A percentile compares a stretch with the other conserved stretches of the same genome.
Evolutionary conservation across 2,888 invertebrate species (phyloP).

Genomic region (Calliopum simillimum): DNA sequence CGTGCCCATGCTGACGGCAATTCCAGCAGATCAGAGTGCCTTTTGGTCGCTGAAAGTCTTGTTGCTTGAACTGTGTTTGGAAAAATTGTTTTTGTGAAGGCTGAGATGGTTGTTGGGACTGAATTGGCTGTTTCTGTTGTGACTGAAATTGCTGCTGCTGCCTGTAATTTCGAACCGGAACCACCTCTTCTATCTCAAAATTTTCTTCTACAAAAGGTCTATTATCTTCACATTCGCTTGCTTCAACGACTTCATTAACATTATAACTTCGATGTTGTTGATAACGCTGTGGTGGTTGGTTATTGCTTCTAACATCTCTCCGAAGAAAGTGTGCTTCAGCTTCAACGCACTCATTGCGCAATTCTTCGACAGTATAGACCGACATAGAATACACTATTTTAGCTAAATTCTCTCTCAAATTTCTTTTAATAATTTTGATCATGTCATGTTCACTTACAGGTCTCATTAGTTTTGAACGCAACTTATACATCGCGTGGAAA

Average conservation of each 20-base stretch:
- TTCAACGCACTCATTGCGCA: conserved; percentile 27
- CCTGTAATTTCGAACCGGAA: neutral
- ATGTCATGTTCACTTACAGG: conserved; percentile 22
- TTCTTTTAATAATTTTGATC: too few species aligned
- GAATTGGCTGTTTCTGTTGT: too few species aligned
- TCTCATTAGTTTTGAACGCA: conserved; percentile 8
- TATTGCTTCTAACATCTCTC: too few species aligned
- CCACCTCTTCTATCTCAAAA: neutral
- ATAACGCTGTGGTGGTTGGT: too few species aligned
- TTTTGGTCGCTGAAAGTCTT: too few species aligned
- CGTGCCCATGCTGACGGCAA: neutral
- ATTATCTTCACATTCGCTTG: neutral
- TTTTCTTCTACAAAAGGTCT: neutral
- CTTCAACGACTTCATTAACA: too few species aligned
- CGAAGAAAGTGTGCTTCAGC: conserved; percentile 18
- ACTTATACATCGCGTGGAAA: conserved; percentile 27
- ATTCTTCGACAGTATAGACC: conserved; percentile 24
- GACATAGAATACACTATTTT: conserved; percentile 22
- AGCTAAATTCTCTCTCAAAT: neutral
- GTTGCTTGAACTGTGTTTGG: too few species aligned
- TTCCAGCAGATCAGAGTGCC: conserved; percentile 21
- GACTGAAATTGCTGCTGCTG: too few species aligned
- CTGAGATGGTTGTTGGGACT: too few species aligned
- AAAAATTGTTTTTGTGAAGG: too few species aligned
- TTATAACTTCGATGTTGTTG: too few species aligned